Evolutionary conservation across 2,888 invertebrate genomes (phyloP).

Genomic region (Aleiodes alternator): DNA sequence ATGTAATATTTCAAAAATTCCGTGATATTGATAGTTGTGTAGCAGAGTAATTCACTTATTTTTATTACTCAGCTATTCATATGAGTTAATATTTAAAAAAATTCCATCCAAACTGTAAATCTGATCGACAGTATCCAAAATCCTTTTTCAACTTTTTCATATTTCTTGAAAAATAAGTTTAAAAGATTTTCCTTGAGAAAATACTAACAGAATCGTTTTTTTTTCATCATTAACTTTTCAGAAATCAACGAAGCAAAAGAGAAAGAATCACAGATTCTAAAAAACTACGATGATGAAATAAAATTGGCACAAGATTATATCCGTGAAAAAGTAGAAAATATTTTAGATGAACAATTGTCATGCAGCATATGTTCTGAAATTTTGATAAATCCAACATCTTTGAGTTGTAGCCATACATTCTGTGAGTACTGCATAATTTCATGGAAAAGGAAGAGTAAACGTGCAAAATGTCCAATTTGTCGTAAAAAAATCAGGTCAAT

Average conservation of each 20-base stretch:
- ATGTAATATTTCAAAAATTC: too few relatives aligned
- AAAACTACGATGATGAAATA: background rate
- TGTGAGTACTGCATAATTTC: constrained; percentile 16
- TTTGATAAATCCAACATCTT: constrained; percentile 6
- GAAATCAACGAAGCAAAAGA: background rate
- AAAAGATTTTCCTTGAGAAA: background rate
- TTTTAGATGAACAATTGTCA: constrained; percentile 19
- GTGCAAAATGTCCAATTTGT: constrained; percentile 16
- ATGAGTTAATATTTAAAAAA: too few relatives aligned
- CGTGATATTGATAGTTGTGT: too few relatives aligned
- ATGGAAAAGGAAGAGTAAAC: constrained; percentile 7
- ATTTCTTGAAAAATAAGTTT: background rate
- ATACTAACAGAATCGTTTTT: too few relatives aligned
- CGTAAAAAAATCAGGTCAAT: constrained; percentile 20
- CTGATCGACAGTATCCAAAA: too few relatives aligned
- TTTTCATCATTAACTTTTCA: background rate
- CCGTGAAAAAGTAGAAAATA: background rate
- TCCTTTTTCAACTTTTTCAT: too few relatives aligned
- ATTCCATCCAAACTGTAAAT: too few relatives aligned
- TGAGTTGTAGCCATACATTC: constrained; percentile 22
- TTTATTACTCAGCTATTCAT: too few relatives aligned
- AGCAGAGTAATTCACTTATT: too few relatives aligned
- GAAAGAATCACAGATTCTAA: background rate
- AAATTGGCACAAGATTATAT: background rate
- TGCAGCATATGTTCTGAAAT: constrained; percentile 31